These are phyloP conservation scores for Steatocranus sp. DNA, from an alignment of 2,797 vertebrate species.

Conservation along the genomic window DNA sequence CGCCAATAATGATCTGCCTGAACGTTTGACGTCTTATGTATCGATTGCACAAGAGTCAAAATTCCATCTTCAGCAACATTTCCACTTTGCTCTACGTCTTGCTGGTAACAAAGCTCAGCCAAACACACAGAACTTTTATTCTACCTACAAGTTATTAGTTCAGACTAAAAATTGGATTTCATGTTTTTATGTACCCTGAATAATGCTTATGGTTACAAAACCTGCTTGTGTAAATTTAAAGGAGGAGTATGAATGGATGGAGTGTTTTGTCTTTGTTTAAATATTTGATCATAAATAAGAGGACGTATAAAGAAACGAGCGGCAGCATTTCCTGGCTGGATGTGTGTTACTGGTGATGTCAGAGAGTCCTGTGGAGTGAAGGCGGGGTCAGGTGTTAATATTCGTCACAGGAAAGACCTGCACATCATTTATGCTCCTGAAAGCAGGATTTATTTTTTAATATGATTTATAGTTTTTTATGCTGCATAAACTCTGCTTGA, in stretches of 20 bases:
- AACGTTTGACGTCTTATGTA: neutral
- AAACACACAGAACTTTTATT: neutral
- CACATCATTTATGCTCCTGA: neutral
- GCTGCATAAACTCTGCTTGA: neutral
- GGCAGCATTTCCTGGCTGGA: neutral
- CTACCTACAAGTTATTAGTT: neutral
- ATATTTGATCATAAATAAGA: neutral
- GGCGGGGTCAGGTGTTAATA: neutral
- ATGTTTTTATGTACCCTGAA: neutral
- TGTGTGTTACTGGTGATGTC: neutral
- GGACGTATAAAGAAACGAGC: fast-evolving
- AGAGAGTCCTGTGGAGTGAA: neutral
- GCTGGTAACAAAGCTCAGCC: neutral
- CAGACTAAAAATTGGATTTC: fast-evolving
- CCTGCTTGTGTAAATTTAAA: neutral
- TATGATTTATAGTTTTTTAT: neutral
- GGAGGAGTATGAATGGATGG: neutral
- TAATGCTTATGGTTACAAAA: neutral
- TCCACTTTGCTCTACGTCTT: neutral
- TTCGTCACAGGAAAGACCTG: neutral
- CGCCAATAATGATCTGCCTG: neutral
- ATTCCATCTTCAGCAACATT: neutral
- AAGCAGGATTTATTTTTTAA: neutral
- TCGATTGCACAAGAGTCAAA: neutral
- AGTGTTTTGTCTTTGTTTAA: neutral